Evolutionary conservation across 2,113 vertebrate genomes (phyloP), one percentile per base, ranked within the genome.

Genomic region (Pluvianellus socialis): DNA sequence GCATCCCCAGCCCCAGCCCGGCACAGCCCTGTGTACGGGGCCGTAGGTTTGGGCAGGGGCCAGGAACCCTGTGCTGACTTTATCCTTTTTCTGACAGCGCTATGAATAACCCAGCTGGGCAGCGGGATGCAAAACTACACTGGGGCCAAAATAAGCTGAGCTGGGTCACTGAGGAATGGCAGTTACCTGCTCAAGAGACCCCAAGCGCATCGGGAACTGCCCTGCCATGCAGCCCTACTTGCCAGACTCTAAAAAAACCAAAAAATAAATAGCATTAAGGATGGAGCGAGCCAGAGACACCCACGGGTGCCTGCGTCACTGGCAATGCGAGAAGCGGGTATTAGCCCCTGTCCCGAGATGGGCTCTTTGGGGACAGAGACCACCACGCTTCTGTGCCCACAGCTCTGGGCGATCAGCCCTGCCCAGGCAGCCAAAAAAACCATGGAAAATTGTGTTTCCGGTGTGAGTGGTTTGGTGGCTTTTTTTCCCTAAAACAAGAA

Each of bases 61-160:
- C 72, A 53, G 72, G 58, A 92, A 88, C 23, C 38, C 59, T 30
- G 20, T 38, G 68, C 67, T 88, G 81, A 52, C 59, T 90, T 62
- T 58, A 40, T 17, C 47, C 53, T 77, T 87, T 74, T 74, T n/a
- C 84, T 79, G 35, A 81, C 66, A 74, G 50, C 83, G 38, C 45
- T 81, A 65, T 72, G 86, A 86, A 90, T 90, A 86, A 75, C 65
- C 52, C 80, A 79, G 33, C 52, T 80, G 74, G 84, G 84, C 14
- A 5, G 53, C 3, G 0, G 79, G 72, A 77, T 33, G 52, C 30
- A 63, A 76, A 88, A 56, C 40, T 52, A 9, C 1, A 0, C 44
- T 9, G 2, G 35, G 45, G 86, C 90, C 95, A 94, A 96, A 95
- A 62, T 83, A 95, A 96, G 73, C 73, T 26, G 22, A 72, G 49